Conservation (phyloP, 2,797 vertebrate species). For the Coregonus ussuriensis region DNA sequence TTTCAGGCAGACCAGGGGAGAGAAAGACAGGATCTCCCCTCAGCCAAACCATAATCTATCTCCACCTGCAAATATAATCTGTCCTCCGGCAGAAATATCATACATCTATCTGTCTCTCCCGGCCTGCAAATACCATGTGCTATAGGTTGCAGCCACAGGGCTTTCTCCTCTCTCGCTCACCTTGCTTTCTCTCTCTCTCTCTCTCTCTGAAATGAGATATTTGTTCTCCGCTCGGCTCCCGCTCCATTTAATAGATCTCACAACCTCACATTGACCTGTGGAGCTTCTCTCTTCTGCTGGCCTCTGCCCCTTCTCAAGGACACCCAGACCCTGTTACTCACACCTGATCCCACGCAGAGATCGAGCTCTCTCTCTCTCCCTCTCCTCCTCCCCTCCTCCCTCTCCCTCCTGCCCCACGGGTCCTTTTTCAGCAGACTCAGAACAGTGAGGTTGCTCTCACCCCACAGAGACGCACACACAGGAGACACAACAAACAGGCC, state of each 20-base stretch:
- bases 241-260: too few relatives aligned
- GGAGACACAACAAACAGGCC: background rate
- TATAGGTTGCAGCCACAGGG: background rate
- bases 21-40: background rate
- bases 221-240: background rate
- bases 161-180: background rate
- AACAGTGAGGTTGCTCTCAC: background rate
- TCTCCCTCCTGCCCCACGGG: background rate
- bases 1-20: background rate
- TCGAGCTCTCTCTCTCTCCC: too few relatives aligned
- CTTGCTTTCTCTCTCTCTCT: background rate
- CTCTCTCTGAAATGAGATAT: background rate
- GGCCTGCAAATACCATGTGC: constrained; percentile 8
- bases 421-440: background rate
- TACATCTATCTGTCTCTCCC: background rate
- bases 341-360: background rate
- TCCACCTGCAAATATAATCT: background rate
- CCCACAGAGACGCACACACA: background rate
- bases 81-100: background rate
- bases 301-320: background rate
- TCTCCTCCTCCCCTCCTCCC: background rate
- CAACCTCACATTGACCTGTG: too few relatives aligned
- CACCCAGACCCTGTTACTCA: background rate
- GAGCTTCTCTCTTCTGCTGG: background rate
- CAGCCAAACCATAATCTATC: constrained; percentile 14